Base-by-base conservation (phyloP, 2,888 invertebrate species). In the Watsonalla binaria region DNA sequence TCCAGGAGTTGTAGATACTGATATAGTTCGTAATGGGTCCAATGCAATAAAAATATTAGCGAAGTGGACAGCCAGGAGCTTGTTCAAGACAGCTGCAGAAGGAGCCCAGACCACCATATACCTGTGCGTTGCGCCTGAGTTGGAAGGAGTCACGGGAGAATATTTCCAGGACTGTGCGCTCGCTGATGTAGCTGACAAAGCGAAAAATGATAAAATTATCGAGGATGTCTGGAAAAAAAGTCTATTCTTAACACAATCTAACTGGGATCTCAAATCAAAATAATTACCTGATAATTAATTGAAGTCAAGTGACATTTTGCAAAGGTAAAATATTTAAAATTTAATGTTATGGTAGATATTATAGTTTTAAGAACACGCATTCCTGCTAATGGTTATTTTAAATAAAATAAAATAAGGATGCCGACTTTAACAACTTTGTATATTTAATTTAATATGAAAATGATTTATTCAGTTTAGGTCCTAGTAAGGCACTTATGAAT, bases 61-160 rank as follows among this genome's bases (percentile, higher is more conserved):
- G 58, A 68, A 92, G 6, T 49, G 48, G 48, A 77, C 95, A 4
- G 83, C 93, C 0, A 93, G 92, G 66, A 78, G 91, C 0, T 85
- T 94, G 68, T 95, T 93, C 68, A 95, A 95, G 85, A 93, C 92
- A 2, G 84, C 94, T 0, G 90, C 92, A 61, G 94, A 96, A 78
- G 97, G 97, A 0, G 95, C 96, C 0, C 96, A 96, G 72, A 96
- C 96, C 0, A 91, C 92, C 0, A 92, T 96, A 52, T 93, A 95
- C 69, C 72, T 95, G 52, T 94, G 96, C 9, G 94, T 95, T 0
- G 92, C 95, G 0, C 94, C 95, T 46, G 95, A 96, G 63, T 82
- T 96, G 1, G 92, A 92, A 46, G 91, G 92, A 47, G 90, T 94
- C 0, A 91, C 91, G n/a, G 96, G 96, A 15, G 93, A 94, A 76